Evolutionary conservation across 2,113 vertebrate genomes (phyloP).

Genomic region (Sus scrofa): T2T-Sscrofa CM000817.6:65145001-65145500

Average conservation of each 20-base stretch:
- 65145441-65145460: slow-evolving; percentile 40
- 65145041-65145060: background rate
- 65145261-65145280: background rate
- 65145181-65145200: background rate
- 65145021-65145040: background rate
- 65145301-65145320: background rate
- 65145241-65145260: background rate
- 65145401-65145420: background rate
- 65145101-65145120: background rate
- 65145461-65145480: background rate
- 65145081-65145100: background rate
- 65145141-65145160: background rate
- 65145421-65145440: background rate
- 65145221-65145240: background rate
- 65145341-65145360: background rate
- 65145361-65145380: background rate
- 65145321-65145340: background rate
- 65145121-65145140: background rate
- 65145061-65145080: background rate
- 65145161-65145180: background rate
- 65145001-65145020: background rate
- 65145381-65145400: background rate
- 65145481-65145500: background rate
- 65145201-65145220: background rate
- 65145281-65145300: background rate